Evolutionary conservation across 2,888 invertebrate species (phyloP).

Genomic region (Campoplex nolae): DNA sequence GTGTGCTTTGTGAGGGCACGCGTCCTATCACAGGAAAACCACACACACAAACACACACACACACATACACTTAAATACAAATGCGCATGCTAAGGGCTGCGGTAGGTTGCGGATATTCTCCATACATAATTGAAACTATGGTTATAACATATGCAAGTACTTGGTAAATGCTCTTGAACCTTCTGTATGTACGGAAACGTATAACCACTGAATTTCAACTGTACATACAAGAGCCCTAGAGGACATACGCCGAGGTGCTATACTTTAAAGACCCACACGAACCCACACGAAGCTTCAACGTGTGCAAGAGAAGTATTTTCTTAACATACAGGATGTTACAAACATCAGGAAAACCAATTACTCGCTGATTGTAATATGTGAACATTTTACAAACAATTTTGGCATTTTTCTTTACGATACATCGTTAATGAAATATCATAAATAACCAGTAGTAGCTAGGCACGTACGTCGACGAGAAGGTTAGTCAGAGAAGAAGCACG

Average conservation of each 20-base stretch:
- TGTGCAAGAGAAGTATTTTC: slow-evolving; percentile 10
- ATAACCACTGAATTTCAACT: slow-evolving; percentile 33
- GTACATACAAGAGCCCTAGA: slow-evolving; percentile 1
- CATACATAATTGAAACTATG: slow-evolving; percentile 4
- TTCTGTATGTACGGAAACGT: slow-evolving; percentile 30
- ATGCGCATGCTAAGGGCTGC: slow-evolving; percentile 72
- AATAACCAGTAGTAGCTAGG: neutral
- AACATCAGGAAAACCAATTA: neutral
- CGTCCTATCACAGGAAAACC: slow-evolving; percentile 77
- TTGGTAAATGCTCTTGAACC: slow-evolving; percentile 30
- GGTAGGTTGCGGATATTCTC: slow-evolving; percentile 75
- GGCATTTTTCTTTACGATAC: neutral
- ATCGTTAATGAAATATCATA: neutral
- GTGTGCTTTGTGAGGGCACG: slow-evolving; percentile 83
- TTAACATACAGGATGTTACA: neutral
- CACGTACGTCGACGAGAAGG: neutral
- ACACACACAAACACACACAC: slow-evolving; percentile 82
- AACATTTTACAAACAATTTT: too few relatives aligned
- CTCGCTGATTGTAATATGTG: neutral
- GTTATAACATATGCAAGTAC: slow-evolving; percentile 33
- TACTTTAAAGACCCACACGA: neutral
- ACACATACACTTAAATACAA: slow-evolving; percentile 77
- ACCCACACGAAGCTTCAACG: slow-evolving; percentile 9
- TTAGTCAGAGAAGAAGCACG: neutral
- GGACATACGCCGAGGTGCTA: slow-evolving; percentile 9